Conservation (phyloP, 92 coral and sea anemone species). For the Palythoa grandiflora region DNA sequence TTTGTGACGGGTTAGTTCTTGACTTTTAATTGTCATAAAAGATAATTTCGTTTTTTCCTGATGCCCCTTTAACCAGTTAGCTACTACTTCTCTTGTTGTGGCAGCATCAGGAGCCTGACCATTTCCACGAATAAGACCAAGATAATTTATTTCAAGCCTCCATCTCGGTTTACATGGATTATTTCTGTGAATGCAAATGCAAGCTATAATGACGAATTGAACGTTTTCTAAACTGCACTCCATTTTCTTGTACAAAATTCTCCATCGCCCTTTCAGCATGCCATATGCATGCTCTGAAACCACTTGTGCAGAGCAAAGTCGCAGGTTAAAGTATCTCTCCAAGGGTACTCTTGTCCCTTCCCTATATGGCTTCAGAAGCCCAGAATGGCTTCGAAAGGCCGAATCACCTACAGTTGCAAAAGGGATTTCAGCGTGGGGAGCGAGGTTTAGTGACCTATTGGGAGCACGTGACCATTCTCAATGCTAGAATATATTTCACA, state of each 20-base stretch:
- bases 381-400: constrained; percentile 57
- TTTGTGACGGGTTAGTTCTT: not conserved
- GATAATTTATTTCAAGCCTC: constrained; percentile 57
- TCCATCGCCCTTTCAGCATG: constrained; percentile 44
- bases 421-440: constrained; percentile 55
- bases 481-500: constrained; percentile 36
- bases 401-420: constrained; percentile 61
- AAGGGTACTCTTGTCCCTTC: constrained; percentile 40
- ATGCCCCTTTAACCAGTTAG: constrained; percentile 52
- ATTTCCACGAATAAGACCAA: constrained; percentile 35
- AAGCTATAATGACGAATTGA: constrained; percentile 43
- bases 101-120: constrained; percentile 35
- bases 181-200: constrained; percentile 53
- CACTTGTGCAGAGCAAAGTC: constrained; percentile 61
- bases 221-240: constrained; percentile 41
- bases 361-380: constrained; percentile 65
- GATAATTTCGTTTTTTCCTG: constrained; percentile 21
- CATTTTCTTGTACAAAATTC: constrained; percentile 59
- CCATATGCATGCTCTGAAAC: constrained; percentile 73
- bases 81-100: constrained; percentile 41
- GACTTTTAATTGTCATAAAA: too few relatives aligned
- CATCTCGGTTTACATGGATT: constrained; percentile 64
- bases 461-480: constrained; percentile 32
- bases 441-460: constrained; percentile 24
- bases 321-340: constrained; percentile 57